phyloP scores from a whole-genome alignment of 2,797 vertebrate species.

The Oophaga sylvatica region DNA sequence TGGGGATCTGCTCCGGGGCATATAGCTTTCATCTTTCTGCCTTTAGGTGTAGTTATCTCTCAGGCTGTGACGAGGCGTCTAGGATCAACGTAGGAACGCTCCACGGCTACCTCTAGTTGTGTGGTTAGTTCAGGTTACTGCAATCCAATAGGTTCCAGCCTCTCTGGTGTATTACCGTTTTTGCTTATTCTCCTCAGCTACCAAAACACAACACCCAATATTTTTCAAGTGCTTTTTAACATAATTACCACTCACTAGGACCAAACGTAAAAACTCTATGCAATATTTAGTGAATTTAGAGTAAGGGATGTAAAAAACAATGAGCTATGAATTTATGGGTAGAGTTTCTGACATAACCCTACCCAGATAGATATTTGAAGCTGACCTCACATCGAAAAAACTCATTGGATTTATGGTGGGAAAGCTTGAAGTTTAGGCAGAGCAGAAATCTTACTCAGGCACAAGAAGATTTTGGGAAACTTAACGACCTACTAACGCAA shows the following conservation, averaged over 20 bases:
- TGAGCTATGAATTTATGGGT: neutral
- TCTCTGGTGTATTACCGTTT: too few species aligned
- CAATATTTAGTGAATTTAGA: neutral
- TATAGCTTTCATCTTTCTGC: too few species aligned
- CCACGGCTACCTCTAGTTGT: too few species aligned
- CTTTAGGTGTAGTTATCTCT: too few species aligned
- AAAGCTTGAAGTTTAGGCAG: neutral
- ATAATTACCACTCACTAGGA: neutral
- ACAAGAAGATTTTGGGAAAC: neutral
- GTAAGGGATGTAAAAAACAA: neutral
- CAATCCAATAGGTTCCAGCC: too few species aligned
- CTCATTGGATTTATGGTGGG: conserved; percentile 2
- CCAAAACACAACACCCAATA: too few species aligned
- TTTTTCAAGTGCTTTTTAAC: too few species aligned
- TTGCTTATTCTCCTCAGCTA: too few species aligned
- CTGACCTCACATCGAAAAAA: neutral
- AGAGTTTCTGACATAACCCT: neutral
- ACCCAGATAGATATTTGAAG: neutral
- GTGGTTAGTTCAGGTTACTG: too few species aligned
- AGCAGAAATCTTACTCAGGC: neutral
- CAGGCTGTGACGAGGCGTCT: too few species aligned
- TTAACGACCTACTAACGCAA: neutral
- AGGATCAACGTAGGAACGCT: too few species aligned
- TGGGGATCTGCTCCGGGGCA: too few species aligned
- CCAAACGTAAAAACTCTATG: neutral